A percentile compares a stretch with the other conserved stretches of the same genome.
phyloP scores from a whole-genome alignment of 1,140 invertebrate genomes.

The Ptiloglossa arizonensis region DNA sequence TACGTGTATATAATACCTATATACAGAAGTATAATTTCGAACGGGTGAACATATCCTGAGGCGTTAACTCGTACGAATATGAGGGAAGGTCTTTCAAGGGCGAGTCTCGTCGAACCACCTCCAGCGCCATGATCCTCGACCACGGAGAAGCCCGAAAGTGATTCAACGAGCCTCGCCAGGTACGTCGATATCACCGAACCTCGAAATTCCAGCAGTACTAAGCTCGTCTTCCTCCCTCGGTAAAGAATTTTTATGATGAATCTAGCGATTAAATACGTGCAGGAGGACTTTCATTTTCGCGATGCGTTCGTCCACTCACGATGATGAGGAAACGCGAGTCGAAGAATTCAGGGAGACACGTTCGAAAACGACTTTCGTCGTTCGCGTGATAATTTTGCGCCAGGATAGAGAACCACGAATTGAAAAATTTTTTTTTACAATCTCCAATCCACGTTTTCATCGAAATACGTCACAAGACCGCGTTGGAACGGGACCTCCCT shows the following conservation, averaged over 20 bases:
- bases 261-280: background rate
- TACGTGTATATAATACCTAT: slow-evolving; percentile 63
- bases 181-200: slow-evolving; percentile 37
- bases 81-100: slow-evolving; percentile 43
- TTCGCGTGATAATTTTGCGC: background rate
- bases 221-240: slow-evolving; percentile 61
- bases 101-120: slow-evolving; percentile 9
- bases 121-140: too few species aligned
- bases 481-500: background rate
- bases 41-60: slow-evolving; percentile 64
- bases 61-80: slow-evolving; percentile 65
- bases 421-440: too few species aligned
- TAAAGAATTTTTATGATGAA: slow-evolving; percentile 18
- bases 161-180: slow-evolving; percentile 1
- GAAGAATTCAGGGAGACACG: background rate
- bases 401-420: too few species aligned
- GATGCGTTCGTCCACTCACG: background rate
- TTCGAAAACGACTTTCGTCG: background rate
- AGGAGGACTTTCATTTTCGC: background rate
- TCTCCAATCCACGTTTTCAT: background rate
- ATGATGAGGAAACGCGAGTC: background rate
- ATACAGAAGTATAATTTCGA: slow-evolving; percentile 64
- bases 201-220: slow-evolving; percentile 42
- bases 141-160: background rate
- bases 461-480: too few species aligned